Percentiles rank a stretch among this genome's conserved stretches.
Conservation (phyloP, 2,888 invertebrate genomes). For the Eremobia ochroleuca region DNA sequence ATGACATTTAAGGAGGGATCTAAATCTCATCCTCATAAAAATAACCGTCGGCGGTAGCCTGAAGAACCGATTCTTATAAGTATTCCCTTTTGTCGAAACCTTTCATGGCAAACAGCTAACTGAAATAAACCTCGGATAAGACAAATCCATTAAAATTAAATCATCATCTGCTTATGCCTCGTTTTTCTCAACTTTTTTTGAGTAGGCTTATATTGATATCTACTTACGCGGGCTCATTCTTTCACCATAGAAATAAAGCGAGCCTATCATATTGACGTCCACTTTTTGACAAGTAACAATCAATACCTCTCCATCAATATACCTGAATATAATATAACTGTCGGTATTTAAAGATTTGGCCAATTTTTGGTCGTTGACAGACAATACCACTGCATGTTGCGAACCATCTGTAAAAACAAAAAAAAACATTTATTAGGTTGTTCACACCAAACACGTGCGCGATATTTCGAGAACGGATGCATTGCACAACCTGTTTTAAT, state of each 20-base stretch:
- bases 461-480: too few relatives aligned
- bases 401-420: conserved; percentile 17
- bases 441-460: too few relatives aligned
- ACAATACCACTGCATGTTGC: neutral
- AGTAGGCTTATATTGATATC: neutral
- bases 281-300: conserved; percentile 26
- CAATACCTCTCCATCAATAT: neutral
- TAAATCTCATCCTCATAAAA: too few relatives aligned
- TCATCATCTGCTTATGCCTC: too few relatives aligned
- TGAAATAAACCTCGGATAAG: neutral
- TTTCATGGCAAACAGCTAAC: too few relatives aligned
- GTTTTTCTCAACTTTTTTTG: neutral
- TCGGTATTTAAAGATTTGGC: neutral
- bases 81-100: too few relatives aligned
- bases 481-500: too few relatives aligned
- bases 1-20: too few relatives aligned
- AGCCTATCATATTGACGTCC: neutral
- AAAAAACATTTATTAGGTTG: too few relatives aligned
- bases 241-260: fast-evolving
- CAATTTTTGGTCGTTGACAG: conserved; percentile 13
- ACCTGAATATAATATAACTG: conserved; percentile 4
- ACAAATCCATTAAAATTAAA: neutral
- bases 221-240: neutral
- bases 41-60: too few relatives aligned
- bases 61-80: too few relatives aligned